These are phyloP conservation scores for Mus pahari DNA, from an alignment of 2,113 vertebrate genomes.

Conservation along the genomic window DNA sequence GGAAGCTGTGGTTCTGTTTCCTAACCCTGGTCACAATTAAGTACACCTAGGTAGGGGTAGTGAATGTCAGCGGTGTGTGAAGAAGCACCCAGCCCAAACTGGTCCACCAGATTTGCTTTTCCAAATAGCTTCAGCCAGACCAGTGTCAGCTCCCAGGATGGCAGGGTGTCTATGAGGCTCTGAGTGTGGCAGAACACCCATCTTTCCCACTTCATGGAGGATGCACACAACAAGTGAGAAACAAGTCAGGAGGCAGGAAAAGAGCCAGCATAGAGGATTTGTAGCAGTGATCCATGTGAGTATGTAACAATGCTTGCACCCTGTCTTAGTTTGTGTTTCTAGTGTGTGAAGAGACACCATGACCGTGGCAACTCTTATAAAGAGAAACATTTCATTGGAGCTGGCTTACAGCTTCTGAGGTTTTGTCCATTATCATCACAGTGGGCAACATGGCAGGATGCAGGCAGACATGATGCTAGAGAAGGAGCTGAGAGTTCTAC, in stretches of 20 bases:
- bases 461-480: neutral
- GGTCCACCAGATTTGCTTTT: neutral
- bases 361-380: too few relatives aligned
- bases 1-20: neutral
- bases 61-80: neutral
- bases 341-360: neutral
- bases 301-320: neutral
- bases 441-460: neutral
- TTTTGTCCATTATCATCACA: neutral
- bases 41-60: neutral
- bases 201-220: neutral
- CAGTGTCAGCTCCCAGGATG: neutral
- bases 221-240: neutral
- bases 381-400: neutral
- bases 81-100: neutral
- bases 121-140: neutral
- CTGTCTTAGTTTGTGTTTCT: neutral
- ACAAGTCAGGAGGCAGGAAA: neutral
- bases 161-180: neutral
- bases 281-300: rapidly evolving
- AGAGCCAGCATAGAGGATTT: neutral
- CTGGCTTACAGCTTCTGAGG: neutral
- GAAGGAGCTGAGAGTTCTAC: neutral
- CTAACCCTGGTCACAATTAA: neutral
- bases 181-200: neutral